phyloP scores from a whole-genome alignment of 2,888 invertebrate species.

The Ceraclea dissimilis region DNA sequence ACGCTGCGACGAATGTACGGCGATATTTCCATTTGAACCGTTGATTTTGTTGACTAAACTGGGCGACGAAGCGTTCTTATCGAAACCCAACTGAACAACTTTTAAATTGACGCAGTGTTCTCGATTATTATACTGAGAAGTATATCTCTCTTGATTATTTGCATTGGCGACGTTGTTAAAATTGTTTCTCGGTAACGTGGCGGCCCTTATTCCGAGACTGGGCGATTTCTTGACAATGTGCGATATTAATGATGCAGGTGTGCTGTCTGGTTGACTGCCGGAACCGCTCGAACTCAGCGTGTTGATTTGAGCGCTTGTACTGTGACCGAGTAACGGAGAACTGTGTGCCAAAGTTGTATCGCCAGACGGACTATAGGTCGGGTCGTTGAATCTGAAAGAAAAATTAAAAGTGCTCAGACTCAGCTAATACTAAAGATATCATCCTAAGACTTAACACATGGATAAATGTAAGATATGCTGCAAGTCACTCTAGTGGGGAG shows the following conservation, averaged over 20 bases:
- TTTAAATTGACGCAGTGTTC: conserved; percentile 50
- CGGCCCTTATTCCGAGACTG: conserved; percentile 51
- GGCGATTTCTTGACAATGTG: conserved; percentile 43
- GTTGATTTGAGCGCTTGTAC: conserved; percentile 46
- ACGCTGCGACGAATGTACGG: conserved; percentile 43
- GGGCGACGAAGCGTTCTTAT: conserved; percentile 47
- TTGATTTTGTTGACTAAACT: conserved; percentile 38
- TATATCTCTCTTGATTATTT: conserved; percentile 33
- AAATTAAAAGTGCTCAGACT: too few relatives aligned
- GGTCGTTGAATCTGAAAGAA: conserved; percentile 54
- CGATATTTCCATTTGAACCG: conserved; percentile 45
- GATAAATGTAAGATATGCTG: too few relatives aligned
- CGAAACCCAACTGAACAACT: conserved; percentile 55
- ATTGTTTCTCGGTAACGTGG: conserved; percentile 66
- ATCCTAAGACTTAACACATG: too few relatives aligned
- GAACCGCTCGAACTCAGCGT: conserved; percentile 43
- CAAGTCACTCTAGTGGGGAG: too few relatives aligned
- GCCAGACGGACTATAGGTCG: conserved; percentile 45
- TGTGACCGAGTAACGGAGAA: conserved; percentile 50
- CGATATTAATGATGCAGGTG: conserved; percentile 24
- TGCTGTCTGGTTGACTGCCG: conserved; percentile 32
- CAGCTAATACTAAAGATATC: too few relatives aligned
- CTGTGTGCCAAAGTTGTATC: conserved; percentile 41
- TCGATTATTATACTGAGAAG: conserved; percentile 48
- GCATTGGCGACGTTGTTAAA: conserved; percentile 28